Percentiles rank a stretch among this genome's conserved stretches.
phyloP scores from a whole-genome alignment of 2,797 vertebrate species.

The Crocodylus rhombifer region DNA sequence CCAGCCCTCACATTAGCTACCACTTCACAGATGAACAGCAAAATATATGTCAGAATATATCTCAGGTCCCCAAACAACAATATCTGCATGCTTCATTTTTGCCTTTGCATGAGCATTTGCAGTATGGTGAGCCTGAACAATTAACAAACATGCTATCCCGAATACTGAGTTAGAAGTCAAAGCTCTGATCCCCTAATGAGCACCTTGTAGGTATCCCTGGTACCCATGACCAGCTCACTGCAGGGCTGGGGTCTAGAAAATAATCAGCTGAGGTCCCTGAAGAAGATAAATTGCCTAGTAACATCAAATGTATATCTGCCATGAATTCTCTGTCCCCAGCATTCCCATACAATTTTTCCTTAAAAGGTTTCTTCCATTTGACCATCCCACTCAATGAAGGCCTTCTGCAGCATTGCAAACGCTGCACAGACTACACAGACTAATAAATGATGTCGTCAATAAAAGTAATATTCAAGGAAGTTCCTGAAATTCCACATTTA shows the following conservation, averaged over 20 bases:
- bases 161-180: slow-evolving; percentile 2
- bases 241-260: neutral
- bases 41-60: slow-evolving; percentile 6
- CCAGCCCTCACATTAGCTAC: slow-evolving; percentile 9
- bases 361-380: neutral
- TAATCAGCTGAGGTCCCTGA: neutral
- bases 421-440: neutral
- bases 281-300: slow-evolving; percentile 20
- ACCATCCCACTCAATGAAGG: neutral
- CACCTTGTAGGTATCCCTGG: neutral
- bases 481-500: accelerated
- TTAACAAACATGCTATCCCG: neutral
- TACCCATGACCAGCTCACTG: accelerated
- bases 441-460: accelerated
- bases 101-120: neutral
- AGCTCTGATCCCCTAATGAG: neutral
- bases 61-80: neutral
- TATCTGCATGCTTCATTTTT: neutral
- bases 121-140: neutral
- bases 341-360: neutral
- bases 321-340: neutral
- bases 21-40: neutral
- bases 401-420: neutral
- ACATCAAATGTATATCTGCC: neutral
- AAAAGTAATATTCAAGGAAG: neutral